phyloP scores from a whole-genome alignment of 1,140 invertebrate species.

The Andricus grossulariae region DNA sequence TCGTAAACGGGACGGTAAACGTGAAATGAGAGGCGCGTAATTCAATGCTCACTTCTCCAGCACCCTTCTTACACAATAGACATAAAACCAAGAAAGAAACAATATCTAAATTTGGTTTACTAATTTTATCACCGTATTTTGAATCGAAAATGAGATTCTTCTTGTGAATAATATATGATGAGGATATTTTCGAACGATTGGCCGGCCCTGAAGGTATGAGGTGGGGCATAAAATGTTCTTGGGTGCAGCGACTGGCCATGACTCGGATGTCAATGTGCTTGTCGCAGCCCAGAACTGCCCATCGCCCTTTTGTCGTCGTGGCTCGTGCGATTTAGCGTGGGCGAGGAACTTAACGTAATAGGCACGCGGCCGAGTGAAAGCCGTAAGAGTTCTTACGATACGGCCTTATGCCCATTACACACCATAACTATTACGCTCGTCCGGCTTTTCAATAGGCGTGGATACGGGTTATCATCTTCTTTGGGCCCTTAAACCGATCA shows the following conservation, averaged over 20 bases:
- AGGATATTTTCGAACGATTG: background rate
- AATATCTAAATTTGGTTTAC: no score
- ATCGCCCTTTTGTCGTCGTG: constrained; percentile 49
- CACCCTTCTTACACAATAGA: no score
- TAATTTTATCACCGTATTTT: no score
- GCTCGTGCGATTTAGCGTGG: constrained; percentile 51
- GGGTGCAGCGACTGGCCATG: constrained; percentile 69
- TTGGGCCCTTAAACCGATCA: constrained; percentile 1
- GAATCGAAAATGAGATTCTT: no score
- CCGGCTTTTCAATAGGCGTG: constrained; percentile 40
- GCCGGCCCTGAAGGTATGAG: background rate
- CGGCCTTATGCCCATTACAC: constrained; percentile 52
- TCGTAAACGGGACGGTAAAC: no score
- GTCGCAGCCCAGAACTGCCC: constrained; percentile 48
- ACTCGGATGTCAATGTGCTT: constrained; percentile 70
- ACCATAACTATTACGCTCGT: constrained; percentile 56
- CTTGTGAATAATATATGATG: background rate
- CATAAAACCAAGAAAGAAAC: no score
- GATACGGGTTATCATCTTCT: constrained; percentile 8
- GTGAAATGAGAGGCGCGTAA: no score
- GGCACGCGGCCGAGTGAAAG: constrained; percentile 65
- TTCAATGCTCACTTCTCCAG: no score
- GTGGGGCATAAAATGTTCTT: constrained; percentile 50
- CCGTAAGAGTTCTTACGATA: constrained; percentile 48
- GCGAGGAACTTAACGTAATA: constrained; percentile 61